Conservation (phyloP, 2,797 vertebrate species). For the Limnodromus scolopaceus region DNA sequence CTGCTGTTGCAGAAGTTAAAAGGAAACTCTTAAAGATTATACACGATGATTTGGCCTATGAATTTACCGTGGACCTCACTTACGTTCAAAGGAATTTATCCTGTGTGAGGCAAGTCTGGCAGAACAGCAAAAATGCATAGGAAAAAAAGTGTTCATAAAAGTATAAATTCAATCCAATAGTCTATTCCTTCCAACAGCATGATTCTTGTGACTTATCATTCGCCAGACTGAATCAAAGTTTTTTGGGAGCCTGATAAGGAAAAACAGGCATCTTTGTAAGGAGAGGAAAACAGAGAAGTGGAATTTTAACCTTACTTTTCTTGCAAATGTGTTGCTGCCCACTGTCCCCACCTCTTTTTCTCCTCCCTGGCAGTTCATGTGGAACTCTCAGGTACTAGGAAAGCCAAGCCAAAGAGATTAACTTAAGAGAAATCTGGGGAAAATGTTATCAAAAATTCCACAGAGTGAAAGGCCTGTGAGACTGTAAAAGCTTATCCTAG, state of each 20-base stretch:
- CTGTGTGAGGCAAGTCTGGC: background rate
- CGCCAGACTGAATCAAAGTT: background rate
- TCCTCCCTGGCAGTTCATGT: slow-evolving; percentile 12
- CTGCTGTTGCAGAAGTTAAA: background rate
- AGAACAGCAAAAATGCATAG: background rate
- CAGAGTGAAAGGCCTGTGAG: background rate
- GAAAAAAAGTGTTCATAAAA: background rate
- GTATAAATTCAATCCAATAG: background rate
- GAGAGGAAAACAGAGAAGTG: background rate
- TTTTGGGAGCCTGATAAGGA: background rate
- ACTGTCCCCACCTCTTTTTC: background rate
- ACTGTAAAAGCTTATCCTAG: background rate
- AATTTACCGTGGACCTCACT: slow-evolving; percentile 3
- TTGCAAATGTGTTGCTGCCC: background rate
- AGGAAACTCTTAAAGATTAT: slow-evolving; percentile 14
- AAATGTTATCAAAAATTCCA: background rate
- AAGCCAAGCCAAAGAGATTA: slow-evolving; percentile 14
- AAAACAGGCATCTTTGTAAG: background rate
- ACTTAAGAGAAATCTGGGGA: slow-evolving; percentile 9
- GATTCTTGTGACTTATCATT: background rate
- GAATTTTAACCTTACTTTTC: background rate
- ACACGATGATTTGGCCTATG: background rate
- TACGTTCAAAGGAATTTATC: slow-evolving; percentile 22
- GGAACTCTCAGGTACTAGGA: slow-evolving; percentile 29
- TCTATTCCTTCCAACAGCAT: background rate